Percentiles rank a stretch among this genome's conserved stretches.
Evolutionary conservation across 2,888 invertebrate species (phyloP).

Genomic region (Blomia tropicalis): DNA sequence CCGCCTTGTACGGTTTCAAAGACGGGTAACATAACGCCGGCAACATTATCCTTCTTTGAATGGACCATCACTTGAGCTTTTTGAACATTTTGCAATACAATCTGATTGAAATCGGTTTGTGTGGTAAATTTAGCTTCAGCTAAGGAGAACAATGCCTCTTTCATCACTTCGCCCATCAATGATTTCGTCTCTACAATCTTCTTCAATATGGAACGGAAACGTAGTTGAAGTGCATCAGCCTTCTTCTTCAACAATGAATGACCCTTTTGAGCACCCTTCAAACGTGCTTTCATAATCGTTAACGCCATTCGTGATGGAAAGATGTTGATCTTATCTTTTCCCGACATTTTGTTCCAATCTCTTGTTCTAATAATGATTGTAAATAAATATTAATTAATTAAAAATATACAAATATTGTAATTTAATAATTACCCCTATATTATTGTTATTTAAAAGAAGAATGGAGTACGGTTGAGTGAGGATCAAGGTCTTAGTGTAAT

Average conservation of each 20-base stretch:
- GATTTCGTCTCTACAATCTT: conserved; percentile 99
- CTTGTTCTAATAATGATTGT: background rate
- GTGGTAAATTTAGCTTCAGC: conserved; percentile 97
- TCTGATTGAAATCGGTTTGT: conserved; percentile 85
- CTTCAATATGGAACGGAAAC: conserved; percentile 86
- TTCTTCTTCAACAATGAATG: conserved; percentile 98
- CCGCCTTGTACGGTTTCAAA: conserved; percentile 91
- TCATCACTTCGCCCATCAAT: conserved; percentile 97
- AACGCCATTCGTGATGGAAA: conserved; percentile 95
- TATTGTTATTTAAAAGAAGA: no score
- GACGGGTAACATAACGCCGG: conserved; percentile 87
- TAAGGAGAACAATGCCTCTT: conserved; percentile 92
- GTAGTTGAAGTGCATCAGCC: conserved; percentile 93
- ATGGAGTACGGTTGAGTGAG: no score
- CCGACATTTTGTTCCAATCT: no score
- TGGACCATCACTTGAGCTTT: conserved; percentile 76
- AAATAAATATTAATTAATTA: background rate
- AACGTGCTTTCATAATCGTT: conserved; percentile 87
- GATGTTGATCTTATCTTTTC: conserved; percentile 66
- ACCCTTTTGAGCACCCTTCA: conserved; percentile 94
- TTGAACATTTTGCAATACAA: conserved; percentile 93
- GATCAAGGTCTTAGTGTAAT: no score
- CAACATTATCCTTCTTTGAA: conserved; percentile 95
- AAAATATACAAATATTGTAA: no score
- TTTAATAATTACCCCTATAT: no score